These are phyloP conservation scores for Epirrita christyi DNA, from an alignment of 2,888 invertebrate species.

Conservation along the genomic window DNA sequence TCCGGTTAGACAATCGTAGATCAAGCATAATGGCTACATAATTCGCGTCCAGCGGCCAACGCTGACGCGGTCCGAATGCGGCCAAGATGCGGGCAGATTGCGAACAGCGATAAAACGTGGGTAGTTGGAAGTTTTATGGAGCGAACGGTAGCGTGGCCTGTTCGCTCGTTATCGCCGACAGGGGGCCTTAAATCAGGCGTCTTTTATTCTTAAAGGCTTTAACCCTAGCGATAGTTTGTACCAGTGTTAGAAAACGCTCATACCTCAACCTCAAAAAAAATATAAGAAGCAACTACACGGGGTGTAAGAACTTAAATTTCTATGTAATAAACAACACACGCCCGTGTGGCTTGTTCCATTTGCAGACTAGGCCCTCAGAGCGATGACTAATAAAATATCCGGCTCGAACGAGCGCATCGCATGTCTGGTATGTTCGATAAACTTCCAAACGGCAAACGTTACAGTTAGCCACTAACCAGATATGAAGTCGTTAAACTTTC, in stretches of 20 bases:
- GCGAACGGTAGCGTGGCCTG: conserved; percentile 68
- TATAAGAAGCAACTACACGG: too few relatives aligned
- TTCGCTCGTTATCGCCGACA: conserved; percentile 76
- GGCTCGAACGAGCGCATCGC: conserved; percentile 46
- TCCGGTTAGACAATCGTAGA: conserved; percentile 57
- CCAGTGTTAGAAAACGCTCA: conserved; percentile 16
- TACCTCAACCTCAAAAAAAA: too few relatives aligned
- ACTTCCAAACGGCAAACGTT: conserved; percentile 46
- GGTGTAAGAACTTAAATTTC: too few relatives aligned
- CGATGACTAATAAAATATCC: conserved; percentile 24
- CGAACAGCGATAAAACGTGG: conserved; percentile 68
- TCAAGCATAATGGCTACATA: conserved; percentile 70
- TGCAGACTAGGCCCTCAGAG: conserved; percentile 35
- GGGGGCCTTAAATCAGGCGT: conserved; percentile 74
- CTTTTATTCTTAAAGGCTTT: conserved; percentile 73
- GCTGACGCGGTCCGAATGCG: conserved; percentile 68
- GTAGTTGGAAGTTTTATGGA: conserved; percentile 75
- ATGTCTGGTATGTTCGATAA: conserved; percentile 44
- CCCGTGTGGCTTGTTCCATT: too few relatives aligned
- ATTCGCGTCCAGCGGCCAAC: conserved; percentile 63
- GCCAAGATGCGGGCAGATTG: conserved; percentile 71
- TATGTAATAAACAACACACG: too few relatives aligned
- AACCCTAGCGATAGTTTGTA: conserved; percentile 53
- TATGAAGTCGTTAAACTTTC: conserved; percentile 65
- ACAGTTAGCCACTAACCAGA: conserved; percentile 53